Evolutionary conservation across 1,140 invertebrate species (phyloP), one percentile per base, ranked within the genome.

Genomic region (Drosophila subpulchrella): DNA sequence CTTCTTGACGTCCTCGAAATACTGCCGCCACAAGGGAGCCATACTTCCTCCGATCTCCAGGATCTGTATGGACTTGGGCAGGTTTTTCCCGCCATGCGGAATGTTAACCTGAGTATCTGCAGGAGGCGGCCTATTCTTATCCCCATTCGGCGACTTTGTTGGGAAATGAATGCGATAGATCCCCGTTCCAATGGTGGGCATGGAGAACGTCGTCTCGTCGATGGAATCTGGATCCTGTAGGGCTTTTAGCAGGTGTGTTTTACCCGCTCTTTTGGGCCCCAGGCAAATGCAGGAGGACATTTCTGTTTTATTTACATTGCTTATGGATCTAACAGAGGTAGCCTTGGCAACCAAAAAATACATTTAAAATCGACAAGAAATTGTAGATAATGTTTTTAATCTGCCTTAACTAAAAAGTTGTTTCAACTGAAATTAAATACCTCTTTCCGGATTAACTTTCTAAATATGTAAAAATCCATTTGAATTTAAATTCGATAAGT

Each of bases 111-210:
- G 47, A 2, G 50, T 6, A 41, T 81, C 78, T 7, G 62, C 12
- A 1, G 81, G 54, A 1, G 80, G 75, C 1, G 92, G 67, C 30
- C 84, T 91, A 1, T 90, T 91, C 24, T 92, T 92, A 57, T 92
- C 88, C 36, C 92, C 83, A 11, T 62, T 38, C 1, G 66, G 27
- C 4, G 81, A 72, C 74, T 93, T 94, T 27, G 94, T 94, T 2
- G 92, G 70, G 57, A 94, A 94, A 75, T 93, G 93, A 6, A 96
- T 93, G 36, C 94, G 94, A 68, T 94, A 95, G 48, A 97, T 94
- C 91, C 96, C 96, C 2, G 96, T 95, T 1, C 96, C 96, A 27
- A 96, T 95, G 0, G 97, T 97, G 5, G 96, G 94, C 20, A 97
- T 95, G 1, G 95, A 96, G 36, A 95, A 95, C 47, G 95, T 95